Evolutionary conservation across 2,888 invertebrate species (phyloP), one percentile per base, ranked within the genome.

Genomic region (Stegophylla sp.): DNA sequence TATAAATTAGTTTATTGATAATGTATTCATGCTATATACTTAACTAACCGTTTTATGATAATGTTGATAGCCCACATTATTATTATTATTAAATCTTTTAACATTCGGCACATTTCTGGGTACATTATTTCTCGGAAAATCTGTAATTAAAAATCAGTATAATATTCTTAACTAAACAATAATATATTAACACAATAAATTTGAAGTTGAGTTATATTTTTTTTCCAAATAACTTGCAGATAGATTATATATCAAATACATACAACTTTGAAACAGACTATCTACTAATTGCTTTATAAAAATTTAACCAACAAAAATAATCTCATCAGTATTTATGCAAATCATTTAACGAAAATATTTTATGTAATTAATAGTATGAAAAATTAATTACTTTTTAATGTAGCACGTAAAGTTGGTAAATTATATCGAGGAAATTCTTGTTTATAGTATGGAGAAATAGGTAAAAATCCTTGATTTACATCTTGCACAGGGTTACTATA

Each of bases 41-140:
- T 20, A 28, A 20, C 59, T 61, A 10, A 61, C 69, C 45, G 56
- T 56, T 77, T 67, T 77, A 26, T n/a, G 26, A 79, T 17, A 51
- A 43, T 66, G 26, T 59, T 73, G 41, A 48, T 81, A 48, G 0
- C 17, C 61, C 48, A 69, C 23, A 9, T 51, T 51, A 20, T 43
- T 28, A 9, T 23, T 34, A n/a, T 41, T 76, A 17, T 67, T 53
- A 28, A 34, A 23, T 61, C 48, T 69, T n/a, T 79, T 71, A 79
- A 59, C 28, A 41, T 79, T 71, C 12, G 10, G 9, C 51, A n/a
- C 1, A n/a, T 71, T 71, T 34, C 59, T 56, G 45, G 67, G 10
- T 23, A 23, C 1, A 26, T 56, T 59, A 71, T 79, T 69, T 26
- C 75, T 66, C 26, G 64, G 41, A 66, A 76, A 76, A 53, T 76